phyloP scores from a whole-genome alignment of 37 sponge, comb jelly and placozoan species.

The Geodia barretti region DNA sequence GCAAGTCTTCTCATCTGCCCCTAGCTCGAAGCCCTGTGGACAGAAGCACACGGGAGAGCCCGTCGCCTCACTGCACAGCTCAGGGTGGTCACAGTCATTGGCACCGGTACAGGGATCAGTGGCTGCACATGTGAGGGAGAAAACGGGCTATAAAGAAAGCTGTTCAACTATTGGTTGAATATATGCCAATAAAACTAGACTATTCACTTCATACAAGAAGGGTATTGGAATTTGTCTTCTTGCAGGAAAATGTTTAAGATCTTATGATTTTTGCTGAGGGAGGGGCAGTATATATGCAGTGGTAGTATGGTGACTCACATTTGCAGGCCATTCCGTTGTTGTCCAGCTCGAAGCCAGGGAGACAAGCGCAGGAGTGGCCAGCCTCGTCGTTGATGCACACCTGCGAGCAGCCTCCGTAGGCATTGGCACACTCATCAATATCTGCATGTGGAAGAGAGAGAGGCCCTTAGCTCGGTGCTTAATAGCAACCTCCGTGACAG shows the following conservation, averaged over 20 bases:
- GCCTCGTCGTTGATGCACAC: constrained; percentile 24
- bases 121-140: too few species aligned
- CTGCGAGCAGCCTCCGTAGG: constrained; percentile 6
- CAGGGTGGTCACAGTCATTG: constrained; percentile 23
- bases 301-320: too few species aligned
- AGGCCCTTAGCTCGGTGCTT: too few species aligned
- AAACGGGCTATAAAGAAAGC: too few species aligned
- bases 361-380: constrained; percentile 25
- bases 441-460: constrained; percentile 40
- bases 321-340: constrained; percentile 20
- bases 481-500: neutral
- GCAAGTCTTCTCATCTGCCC: neutral
- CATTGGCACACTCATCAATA: constrained; percentile 33
- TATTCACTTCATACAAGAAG: too few species aligned
- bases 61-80: neutral
- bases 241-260: too few species aligned
- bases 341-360: constrained; percentile 8
- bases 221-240: too few species aligned
- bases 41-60: constrained; percentile 6
- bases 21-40: neutral
- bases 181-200: too few species aligned
- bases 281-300: too few species aligned
- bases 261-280: too few species aligned
- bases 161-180: too few species aligned
- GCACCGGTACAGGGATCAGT: neutral